These are phyloP conservation scores for Actias luna DNA, from an alignment of 2,888 invertebrate species.

Conservation along the genomic window DNA sequence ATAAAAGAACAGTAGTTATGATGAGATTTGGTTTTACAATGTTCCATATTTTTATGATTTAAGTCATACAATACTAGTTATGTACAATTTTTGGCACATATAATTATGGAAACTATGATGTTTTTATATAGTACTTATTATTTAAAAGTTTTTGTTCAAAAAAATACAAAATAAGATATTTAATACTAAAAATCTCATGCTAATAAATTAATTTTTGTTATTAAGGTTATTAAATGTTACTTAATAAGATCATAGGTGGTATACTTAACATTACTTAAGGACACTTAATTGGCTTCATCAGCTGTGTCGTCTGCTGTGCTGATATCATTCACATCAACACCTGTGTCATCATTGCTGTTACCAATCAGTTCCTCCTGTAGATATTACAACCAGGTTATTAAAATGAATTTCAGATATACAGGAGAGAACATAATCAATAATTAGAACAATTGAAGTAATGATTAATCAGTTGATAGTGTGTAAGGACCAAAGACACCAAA, in stretches of 20 bases:
- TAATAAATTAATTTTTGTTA: not conserved
- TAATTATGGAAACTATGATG: no score
- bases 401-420: no score
- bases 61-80: not conserved
- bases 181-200: not conserved
- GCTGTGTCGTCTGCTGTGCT: constrained; percentile 67
- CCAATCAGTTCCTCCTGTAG: constrained; percentile 83
- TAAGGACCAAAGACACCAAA: no score
- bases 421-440: no score
- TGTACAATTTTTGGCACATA: no score
- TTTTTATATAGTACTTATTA: no score
- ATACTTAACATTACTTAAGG: constrained; percentile 9
- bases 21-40: not conserved
- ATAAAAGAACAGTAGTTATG: not conserved
- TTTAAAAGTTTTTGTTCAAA: not conserved
- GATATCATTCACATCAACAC: constrained; percentile 76
- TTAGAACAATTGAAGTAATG: no score
- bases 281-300: constrained; percentile 27
- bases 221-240: not conserved
- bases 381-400: constrained; percentile 19
- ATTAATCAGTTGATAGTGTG: no score
- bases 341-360: constrained; percentile 80
- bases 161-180: not conserved
- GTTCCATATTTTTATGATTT: not conserved
- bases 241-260: not conserved